A percentile compares a stretch with the other conserved stretches of the same genome.
Conservation (phyloP, 2,113 vertebrate genomes). For the Tetrax tetrax region DNA sequence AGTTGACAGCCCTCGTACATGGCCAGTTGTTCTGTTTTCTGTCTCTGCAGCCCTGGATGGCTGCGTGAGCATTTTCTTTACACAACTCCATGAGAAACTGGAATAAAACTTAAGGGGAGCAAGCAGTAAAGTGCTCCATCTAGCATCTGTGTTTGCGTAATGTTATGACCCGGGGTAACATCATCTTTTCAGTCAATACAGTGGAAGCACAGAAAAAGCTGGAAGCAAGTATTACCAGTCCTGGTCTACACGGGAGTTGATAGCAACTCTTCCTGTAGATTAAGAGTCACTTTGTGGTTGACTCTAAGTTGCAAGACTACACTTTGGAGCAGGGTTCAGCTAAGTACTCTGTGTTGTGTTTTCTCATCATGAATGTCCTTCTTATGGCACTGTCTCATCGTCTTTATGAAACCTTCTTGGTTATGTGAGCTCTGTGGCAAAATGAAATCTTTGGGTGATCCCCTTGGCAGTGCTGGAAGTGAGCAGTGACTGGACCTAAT, state of each 20-base stretch:
- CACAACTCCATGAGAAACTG: neutral
- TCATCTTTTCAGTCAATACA: neutral
- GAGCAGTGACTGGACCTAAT: neutral
- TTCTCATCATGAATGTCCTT: neutral
- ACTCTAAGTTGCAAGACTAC: neutral
- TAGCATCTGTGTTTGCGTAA: neutral
- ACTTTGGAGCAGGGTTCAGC: neutral
- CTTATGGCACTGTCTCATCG: rapidly evolving
- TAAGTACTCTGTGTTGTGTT: neutral
- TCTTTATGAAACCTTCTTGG: neutral
- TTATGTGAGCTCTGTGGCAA: neutral
- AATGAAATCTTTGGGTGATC: neutral
- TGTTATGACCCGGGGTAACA: neutral
- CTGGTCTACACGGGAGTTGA: neutral
- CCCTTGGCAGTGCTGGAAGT: neutral
- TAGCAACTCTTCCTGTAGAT: neutral
- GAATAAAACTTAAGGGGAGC: neutral
- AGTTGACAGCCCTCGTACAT: neutral
- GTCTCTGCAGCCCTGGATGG: neutral
- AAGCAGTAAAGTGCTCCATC: neutral
- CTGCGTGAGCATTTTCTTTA: neutral
- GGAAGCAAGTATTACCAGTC: neutral
- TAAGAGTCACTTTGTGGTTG: neutral
- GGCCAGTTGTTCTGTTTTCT: neutral
- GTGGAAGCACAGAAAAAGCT: neutral